Evolutionary conservation across 2,888 invertebrate genomes (phyloP), one percentile per base, ranked within the genome.

Genomic region (Caenorhabditis sp.): DNA sequence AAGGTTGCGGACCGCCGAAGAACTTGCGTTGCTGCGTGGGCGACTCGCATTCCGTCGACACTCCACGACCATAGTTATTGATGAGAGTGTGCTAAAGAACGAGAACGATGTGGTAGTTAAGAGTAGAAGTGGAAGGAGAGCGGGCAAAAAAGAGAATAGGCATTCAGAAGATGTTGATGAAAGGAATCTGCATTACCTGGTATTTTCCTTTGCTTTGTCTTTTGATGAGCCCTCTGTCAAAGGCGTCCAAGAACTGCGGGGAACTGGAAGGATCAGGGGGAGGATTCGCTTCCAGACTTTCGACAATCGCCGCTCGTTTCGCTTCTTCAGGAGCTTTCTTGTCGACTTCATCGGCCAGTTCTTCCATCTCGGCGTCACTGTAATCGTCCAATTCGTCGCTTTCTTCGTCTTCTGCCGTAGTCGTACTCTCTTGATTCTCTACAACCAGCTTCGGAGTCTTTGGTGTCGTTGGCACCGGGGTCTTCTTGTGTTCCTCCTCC

Each of bases 171-270:
- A 39, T 15, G 1, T 13, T 2, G 13, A 8, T 24, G 2, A 35
- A 32, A 37, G 22, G n/a, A 24, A 32, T 8, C 1, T 17, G 5
- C 43, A 1, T 35, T 58, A 85, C 85, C 82, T 88, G 88, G 52
- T 88, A 88, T 74, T 88, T 88, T 50, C 88, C 88, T 66, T 88
- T 88, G 68, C 85, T 85, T 68, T 87, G 86, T 15, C 88, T 70
- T 62, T 88, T 88, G 50, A 86, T 84, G 26, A 88, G 74, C 20
- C 88, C 87, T 7, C 88, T 56, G 68, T 88, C 88, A 65, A 88
- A 84, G 0, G 86, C 85, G 37, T 84, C 85, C 43, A 88, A 61
- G 59, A 83, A 85, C 52, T 86, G 82, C 13, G 82, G 82, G 32
- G 81, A 77, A 15, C 66, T 66, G 11, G 79, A 75, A 27, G 81